Evolutionary conservation across 2,113 vertebrate species (phyloP).

Genomic region (Apodemus speciosus): DNA sequence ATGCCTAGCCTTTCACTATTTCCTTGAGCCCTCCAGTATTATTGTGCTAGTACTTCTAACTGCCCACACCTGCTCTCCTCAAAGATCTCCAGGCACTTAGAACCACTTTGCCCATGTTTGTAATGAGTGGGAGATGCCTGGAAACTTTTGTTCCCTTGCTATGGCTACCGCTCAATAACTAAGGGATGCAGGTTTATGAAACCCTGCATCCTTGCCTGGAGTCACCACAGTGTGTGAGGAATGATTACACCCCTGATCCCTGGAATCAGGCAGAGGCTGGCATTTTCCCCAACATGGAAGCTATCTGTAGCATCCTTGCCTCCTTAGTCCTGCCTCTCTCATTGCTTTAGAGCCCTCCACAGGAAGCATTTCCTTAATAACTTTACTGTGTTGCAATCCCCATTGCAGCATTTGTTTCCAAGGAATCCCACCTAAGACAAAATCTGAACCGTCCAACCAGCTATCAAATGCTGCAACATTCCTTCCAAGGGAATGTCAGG

Average conservation of each 20-base stretch:
- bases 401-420: not conserved
- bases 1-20: not conserved
- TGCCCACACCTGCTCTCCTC: not conserved
- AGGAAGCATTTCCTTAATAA: not conserved
- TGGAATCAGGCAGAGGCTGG: not conserved
- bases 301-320: not conserved
- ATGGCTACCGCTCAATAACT: not conserved
- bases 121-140: not conserved
- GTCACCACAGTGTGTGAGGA: not conserved
- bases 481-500: not conserved
- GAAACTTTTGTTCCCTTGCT: not conserved
- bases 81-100: not conserved
- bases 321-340: not conserved
- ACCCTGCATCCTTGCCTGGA: not conserved
- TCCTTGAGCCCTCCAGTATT: not conserved
- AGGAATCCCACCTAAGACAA: not conserved
- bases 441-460: conserved; percentile 2
- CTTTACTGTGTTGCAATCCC: not conserved
- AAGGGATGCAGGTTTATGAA: not conserved
- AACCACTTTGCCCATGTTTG: not conserved
- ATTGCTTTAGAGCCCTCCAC: not conserved
- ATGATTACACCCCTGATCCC: not conserved
- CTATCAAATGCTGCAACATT: not conserved
- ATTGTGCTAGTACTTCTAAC: not conserved
- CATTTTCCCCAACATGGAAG: not conserved